phyloP scores from a whole-genome alignment of 2,888 invertebrate species.

The Cheilosia pagana region DNA sequence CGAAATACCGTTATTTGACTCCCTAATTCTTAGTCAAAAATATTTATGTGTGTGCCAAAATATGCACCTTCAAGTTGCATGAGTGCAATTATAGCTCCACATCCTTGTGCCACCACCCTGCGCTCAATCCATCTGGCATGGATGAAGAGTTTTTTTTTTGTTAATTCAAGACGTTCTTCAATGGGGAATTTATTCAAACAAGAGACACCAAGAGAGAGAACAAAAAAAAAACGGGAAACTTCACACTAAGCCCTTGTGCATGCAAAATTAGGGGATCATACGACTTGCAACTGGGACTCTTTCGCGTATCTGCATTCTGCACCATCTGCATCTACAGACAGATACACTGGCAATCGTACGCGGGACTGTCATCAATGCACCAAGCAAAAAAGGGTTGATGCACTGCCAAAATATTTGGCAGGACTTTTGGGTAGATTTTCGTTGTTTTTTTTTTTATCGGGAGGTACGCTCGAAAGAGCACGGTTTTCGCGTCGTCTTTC shows the following conservation, averaged over 20 bases:
- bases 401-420: slow-evolving; percentile 68
- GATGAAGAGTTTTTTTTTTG: slow-evolving; percentile 7
- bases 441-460: slow-evolving; percentile 32
- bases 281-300: slow-evolving; percentile 26
- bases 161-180: slow-evolving; percentile 56
- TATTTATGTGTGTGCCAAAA: slow-evolving; percentile 22
- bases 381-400: slow-evolving; percentile 48
- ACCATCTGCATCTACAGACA: slow-evolving; percentile 56
- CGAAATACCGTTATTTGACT: slow-evolving; percentile 52
- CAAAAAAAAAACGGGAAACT: neutral
- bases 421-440: neutral
- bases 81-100: slow-evolving; percentile 36
- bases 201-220: neutral
- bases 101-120: neutral
- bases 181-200: slow-evolving; percentile 30
- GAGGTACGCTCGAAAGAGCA: slow-evolving; percentile 42
- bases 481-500: slow-evolving; percentile 35
- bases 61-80: slow-evolving; percentile 44
- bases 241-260: slow-evolving; percentile 31
- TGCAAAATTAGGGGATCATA: slow-evolving; percentile 59
- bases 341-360: slow-evolving; percentile 38
- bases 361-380: slow-evolving; percentile 65
- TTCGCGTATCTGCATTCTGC: slow-evolving; percentile 24
- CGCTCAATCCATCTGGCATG: slow-evolving; percentile 29
- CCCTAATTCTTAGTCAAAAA: slow-evolving; percentile 30